Percentiles rank a stretch among this genome's conserved stretches.
Evolutionary conservation across 2,797 vertebrate species (phyloP).

Genomic region (Coregonus ussuriensis): DNA sequence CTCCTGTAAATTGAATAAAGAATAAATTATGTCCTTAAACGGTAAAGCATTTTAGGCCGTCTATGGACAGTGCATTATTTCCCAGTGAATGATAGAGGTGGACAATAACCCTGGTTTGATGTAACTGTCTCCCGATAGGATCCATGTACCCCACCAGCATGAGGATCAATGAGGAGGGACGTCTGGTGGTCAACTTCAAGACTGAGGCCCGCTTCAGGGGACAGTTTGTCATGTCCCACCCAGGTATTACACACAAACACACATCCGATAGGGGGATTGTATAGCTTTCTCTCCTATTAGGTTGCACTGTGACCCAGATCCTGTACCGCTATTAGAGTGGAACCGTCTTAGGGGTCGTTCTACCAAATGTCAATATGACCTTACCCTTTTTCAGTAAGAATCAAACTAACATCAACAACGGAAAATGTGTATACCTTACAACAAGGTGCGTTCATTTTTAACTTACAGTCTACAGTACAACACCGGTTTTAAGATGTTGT

Average conservation of each 20-base stretch:
- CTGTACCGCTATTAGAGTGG: conserved; percentile 54
- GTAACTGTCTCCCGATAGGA: conserved; percentile 58
- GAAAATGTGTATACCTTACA: conserved; percentile 19
- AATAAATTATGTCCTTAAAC: neutral
- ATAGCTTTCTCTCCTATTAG: conserved; percentile 47
- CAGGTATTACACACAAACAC: conserved; percentile 70
- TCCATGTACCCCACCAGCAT: conserved; percentile 85
- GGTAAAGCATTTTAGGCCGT: neutral
- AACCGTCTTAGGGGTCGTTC: conserved; percentile 45
- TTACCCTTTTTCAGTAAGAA: conserved; percentile 36
- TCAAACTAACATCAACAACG: conserved; percentile 36
- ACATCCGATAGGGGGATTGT: conserved; percentile 35
- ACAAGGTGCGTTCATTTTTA: neutral
- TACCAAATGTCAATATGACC: conserved; percentile 64
- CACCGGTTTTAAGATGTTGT: neutral
- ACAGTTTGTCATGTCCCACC: conserved; percentile 84
- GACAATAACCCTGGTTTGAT: neutral
- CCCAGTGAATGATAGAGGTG: neutral
- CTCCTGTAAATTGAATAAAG: too few species aligned
- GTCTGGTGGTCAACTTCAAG: conserved; percentile 82
- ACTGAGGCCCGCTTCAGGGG: conserved; percentile 80
- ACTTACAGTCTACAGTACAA: too few species aligned
- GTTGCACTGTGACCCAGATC: conserved; percentile 53
- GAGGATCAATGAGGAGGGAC: conserved; percentile 81
- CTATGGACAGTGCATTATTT: neutral